Conservation (phyloP, 2,888 invertebrate species). For the Seira ritae region DNA sequence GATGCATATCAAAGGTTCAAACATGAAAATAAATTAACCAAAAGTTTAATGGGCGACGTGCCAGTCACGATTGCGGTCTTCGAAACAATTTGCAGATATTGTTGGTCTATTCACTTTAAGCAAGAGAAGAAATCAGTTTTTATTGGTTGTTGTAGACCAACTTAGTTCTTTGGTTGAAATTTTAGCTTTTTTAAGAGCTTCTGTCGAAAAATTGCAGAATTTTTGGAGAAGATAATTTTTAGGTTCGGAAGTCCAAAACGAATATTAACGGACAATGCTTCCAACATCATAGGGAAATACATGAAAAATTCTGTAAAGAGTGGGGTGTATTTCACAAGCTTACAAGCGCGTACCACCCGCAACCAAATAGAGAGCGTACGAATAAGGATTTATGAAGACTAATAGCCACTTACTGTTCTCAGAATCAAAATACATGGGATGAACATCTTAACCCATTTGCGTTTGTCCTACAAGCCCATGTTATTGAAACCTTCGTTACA, state of each 20-base stretch:
- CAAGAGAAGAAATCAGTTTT: conserved; percentile 35
- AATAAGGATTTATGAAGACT: no score
- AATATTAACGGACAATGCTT: conserved; percentile 49
- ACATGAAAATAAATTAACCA: conserved; percentile 29
- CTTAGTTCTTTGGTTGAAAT: conserved; percentile 64
- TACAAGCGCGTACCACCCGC: conserved; percentile 63
- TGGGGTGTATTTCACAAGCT: conserved; percentile 40
- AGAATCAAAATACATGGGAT: no score
- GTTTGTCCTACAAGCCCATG: no score
- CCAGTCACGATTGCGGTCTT: conserved; percentile 29
- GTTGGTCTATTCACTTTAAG: conserved; percentile 42
- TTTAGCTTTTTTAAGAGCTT: conserved; percentile 58
- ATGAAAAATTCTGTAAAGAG: conserved; percentile 30
- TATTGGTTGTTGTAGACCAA: conserved; percentile 63
- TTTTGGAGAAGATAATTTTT: conserved; percentile 62
- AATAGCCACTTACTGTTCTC: no score
- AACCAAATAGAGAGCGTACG: no score
- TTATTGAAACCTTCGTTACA: no score
- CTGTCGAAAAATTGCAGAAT: conserved; percentile 41
- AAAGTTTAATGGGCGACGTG: conserved; percentile 31
- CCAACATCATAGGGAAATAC: conserved; percentile 49
- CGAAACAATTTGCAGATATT: conserved; percentile 52
- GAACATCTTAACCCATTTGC: no score
- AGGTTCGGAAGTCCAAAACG: conserved; percentile 61
- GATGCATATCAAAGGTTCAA: conserved; percentile 41